Evolutionary conservation across 2,888 invertebrate genomes (phyloP).

Genomic region (Plagodis dolabraria): DNA sequence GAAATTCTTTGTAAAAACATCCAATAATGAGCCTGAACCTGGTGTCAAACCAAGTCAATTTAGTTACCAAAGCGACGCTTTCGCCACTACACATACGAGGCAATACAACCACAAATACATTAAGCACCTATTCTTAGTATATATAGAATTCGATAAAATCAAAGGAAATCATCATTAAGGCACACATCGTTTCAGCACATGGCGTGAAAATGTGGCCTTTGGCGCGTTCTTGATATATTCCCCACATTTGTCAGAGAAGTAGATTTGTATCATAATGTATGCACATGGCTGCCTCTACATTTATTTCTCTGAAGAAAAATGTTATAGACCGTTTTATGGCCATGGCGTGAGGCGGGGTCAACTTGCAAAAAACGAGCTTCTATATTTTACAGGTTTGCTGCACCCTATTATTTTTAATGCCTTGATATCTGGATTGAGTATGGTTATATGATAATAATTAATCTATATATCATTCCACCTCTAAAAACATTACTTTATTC

Average conservation of each 20-base stretch:
- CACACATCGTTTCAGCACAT: conserved; percentile 16
- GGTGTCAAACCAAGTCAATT: too few species aligned
- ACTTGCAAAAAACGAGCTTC: conserved; percentile 40
- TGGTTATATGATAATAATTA: background rate
- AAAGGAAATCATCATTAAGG: background rate
- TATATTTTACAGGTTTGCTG: conserved; percentile 12
- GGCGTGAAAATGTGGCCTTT: conserved; percentile 34
- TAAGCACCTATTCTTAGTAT: too few species aligned
- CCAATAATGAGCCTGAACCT: too few species aligned
- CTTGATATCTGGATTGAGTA: background rate
- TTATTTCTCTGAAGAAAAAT: conserved; percentile 62
- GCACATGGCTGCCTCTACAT: conserved; percentile 54
- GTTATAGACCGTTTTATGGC: conserved; percentile 52
- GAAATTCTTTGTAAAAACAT: too few species aligned
- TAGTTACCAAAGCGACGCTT: background rate
- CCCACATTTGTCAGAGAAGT: conserved; percentile 66
- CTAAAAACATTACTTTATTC: too few species aligned
- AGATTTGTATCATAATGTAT: conserved; percentile 63
- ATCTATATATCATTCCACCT: too few species aligned
- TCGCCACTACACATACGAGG: too few species aligned
- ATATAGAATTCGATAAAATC: too few species aligned
- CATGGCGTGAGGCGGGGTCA: conserved; percentile 53
- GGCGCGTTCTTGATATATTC: conserved; percentile 68
- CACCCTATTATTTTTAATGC: conserved; percentile 12
- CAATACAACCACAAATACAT: too few species aligned